Percentiles rank a stretch among this genome's conserved stretches.
Conservation (phyloP, 2,888 invertebrate genomes). For the Dolichopus griseipennis region DNA sequence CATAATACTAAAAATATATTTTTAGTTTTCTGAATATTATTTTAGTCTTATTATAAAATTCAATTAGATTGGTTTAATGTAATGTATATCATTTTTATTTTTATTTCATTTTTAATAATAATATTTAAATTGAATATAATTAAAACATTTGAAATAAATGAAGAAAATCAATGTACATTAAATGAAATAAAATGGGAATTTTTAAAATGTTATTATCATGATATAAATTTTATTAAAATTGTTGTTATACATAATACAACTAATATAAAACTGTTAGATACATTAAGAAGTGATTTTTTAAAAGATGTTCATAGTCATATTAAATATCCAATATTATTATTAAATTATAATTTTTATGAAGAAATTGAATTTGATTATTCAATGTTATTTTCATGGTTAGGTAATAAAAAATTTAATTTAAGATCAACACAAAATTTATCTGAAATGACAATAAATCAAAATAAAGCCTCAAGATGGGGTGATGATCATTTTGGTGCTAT, state of each 20-base stretch:
- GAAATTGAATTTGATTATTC: background rate
- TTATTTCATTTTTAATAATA: no score
- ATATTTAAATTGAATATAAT: no score
- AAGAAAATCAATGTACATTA: no score
- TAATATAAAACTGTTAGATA: background rate
- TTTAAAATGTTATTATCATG: slow-evolving; percentile 5
- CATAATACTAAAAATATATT: no score
- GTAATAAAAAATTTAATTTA: background rate
- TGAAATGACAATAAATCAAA: background rate
- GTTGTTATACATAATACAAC: slow-evolving; percentile 6
- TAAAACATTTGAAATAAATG: no score
- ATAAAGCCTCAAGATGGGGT: slow-evolving; percentile 7
- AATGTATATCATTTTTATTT: no score
- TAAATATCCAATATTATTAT: background rate
- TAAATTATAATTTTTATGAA: slow-evolving; percentile 2
- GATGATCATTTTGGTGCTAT: slow-evolving; percentile 16
- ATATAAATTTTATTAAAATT: slow-evolving; percentile 11
- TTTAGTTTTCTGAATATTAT: no score
- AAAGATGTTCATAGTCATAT: background rate
- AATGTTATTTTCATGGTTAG: background rate
- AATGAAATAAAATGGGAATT: slow-evolving; percentile 12
- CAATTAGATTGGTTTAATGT: no score
- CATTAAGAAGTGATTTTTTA: background rate
- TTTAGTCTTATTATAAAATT: no score
- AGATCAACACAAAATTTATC: background rate